phyloP scores from a whole-genome alignment of 2,113 vertebrate species.

The Cottus gobio region DNA sequence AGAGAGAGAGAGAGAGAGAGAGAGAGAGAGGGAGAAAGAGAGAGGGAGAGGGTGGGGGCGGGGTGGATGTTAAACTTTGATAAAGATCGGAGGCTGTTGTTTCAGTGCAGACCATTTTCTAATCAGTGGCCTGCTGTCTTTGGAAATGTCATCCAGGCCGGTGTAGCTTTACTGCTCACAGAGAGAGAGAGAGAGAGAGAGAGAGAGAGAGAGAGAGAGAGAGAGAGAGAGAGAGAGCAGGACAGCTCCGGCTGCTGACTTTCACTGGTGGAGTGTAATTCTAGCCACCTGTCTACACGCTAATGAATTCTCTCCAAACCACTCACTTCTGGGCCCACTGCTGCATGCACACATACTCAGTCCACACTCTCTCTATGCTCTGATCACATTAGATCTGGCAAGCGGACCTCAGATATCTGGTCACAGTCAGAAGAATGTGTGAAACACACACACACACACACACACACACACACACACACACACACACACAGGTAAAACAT shows the following conservation, averaged over 20 bases:
- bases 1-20: conserved; percentile 9
- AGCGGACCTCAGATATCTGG: conserved; percentile 38
- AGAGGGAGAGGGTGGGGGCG: too few relatives aligned
- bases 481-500: neutral
- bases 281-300: conserved; percentile 82
- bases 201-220: conserved; percentile 30
- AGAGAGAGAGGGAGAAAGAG: too few relatives aligned
- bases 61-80: conserved; percentile 77
- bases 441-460: neutral
- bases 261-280: conserved; percentile 80
- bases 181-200: conserved; percentile 30
- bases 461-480: too few relatives aligned
- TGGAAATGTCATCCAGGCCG: conserved; percentile 78
- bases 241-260: conserved; percentile 73
- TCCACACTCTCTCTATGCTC: conserved; percentile 35
- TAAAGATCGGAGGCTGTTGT: conserved; percentile 85
- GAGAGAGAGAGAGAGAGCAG: conserved; percentile 35
- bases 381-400: conserved; percentile 60
- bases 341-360: conserved; percentile 30
- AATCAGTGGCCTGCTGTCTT: conserved; percentile 81
- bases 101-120: conserved; percentile 84
- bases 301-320: conserved; percentile 85
- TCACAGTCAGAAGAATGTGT: conserved; percentile 23
- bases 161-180: conserved; percentile 70
- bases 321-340: conserved; percentile 69